Percentiles rank a stretch among this genome's conserved stretches.
phyloP scores from a whole-genome alignment of 2,113 vertebrate genomes.

The Brachypteracias leptosomus region DNA sequence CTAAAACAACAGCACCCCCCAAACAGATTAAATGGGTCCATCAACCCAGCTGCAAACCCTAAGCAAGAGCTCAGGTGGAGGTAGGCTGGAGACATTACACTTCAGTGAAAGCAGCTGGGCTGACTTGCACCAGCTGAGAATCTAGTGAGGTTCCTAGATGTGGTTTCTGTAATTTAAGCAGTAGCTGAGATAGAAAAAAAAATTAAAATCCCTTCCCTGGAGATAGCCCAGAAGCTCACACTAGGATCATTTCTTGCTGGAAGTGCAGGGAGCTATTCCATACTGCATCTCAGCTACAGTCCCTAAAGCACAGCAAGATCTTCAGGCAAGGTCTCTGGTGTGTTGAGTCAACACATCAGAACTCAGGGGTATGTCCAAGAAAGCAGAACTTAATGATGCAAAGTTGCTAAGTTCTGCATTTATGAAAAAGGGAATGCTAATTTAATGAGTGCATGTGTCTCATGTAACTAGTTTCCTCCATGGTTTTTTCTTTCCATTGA shows the following conservation, averaged over 20 bases:
- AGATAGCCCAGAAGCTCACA: background rate
- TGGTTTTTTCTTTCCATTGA: background rate
- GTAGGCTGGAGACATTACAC: background rate
- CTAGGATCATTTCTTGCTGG: background rate
- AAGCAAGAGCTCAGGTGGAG: background rate
- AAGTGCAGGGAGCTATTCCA: background rate
- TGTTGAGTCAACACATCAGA: background rate
- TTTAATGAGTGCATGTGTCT: background rate
- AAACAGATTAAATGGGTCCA: background rate
- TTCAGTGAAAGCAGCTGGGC: background rate
- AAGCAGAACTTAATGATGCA: conserved; percentile 27
- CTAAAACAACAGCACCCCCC: background rate
- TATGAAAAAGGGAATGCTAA: background rate
- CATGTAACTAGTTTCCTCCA: background rate
- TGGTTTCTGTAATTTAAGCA: background rate
- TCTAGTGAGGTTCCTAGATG: background rate
- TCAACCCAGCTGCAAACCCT: background rate
- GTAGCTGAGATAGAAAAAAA: background rate
- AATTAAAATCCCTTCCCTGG: background rate
- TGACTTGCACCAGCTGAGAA: conserved; percentile 7
- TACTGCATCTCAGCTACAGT: background rate
- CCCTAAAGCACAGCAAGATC: background rate
- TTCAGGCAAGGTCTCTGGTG: background rate
- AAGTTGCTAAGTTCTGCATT: conserved; percentile 37
- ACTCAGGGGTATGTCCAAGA: background rate